Evolutionary conservation across 1,140 invertebrate species (phyloP).

Genomic region (Cephus cinctus): DNA sequence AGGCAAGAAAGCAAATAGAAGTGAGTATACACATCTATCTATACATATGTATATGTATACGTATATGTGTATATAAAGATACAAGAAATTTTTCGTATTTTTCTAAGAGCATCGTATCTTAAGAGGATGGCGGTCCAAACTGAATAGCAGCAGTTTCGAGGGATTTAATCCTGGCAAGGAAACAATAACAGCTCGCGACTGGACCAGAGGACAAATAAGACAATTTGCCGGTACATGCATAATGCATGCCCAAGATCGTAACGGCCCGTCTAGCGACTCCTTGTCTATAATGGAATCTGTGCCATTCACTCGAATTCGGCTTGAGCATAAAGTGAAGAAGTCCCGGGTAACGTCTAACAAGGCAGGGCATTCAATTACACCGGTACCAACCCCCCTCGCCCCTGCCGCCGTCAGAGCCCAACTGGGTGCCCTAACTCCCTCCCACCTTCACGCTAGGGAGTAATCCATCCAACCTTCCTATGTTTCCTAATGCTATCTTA

Average conservation of each 20-base stretch:
- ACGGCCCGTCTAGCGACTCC: constrained; percentile 41
- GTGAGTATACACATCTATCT: not conserved
- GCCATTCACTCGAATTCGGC: constrained; percentile 43
- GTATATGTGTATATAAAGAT: not conserved
- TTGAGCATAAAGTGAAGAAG: constrained; percentile 45
- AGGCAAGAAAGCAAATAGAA: too few species aligned
- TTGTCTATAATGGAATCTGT: constrained; percentile 56
- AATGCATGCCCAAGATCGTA: constrained; percentile 49
- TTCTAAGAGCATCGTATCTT: too few species aligned
- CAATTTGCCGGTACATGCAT: constrained; percentile 52
- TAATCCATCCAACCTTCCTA: too few species aligned
- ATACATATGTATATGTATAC: not conserved
- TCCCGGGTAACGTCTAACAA: constrained; percentile 44
- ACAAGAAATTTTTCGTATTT: too few species aligned
- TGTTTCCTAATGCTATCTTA: too few species aligned
- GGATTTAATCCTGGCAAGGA: too few species aligned
- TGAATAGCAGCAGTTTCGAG: too few species aligned
- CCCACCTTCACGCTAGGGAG: too few species aligned
- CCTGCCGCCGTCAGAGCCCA: constrained; percentile 4
- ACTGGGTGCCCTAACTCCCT: too few species aligned
- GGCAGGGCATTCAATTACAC: constrained; percentile 51
- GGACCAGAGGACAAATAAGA: constrained; percentile 49
- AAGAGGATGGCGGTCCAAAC: too few species aligned
- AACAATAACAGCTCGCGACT: too few species aligned
- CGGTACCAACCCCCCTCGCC: constrained; percentile 37